Evolutionary conservation across 2,888 invertebrate genomes (phyloP), one percentile per base, ranked within the genome.

Genomic region (Conchocele bisecta): DNA sequence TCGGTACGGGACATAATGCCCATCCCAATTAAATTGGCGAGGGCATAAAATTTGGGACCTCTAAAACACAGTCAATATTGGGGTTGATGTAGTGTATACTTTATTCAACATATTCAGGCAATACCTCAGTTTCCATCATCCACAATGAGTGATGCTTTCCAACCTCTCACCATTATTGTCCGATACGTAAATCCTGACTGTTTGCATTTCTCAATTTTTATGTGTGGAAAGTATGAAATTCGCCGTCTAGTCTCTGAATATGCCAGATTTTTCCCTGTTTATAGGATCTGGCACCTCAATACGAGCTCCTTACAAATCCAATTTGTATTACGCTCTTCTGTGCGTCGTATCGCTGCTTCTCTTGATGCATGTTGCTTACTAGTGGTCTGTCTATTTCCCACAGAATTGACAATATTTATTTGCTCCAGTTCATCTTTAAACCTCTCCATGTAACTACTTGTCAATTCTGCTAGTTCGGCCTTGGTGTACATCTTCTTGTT

Each of bases 361-460:
- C 97, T 93, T 79, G 94, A 95, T 0, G 95, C 95, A 91, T 97
- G 96, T 86, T 96, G 96, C 15, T 94, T 93, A 79, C 94, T 94
- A n/a, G n/a, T n/a, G 11, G 39, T 26, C 82, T 94, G 94, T 57
- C 96, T 93, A 64, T 94, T 93, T 0, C 95, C 95, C 33, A 97
- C 94, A 0, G 95, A 95, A 87, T 96, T 95, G 87, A 96, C 96
- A 17, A 96, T 91, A 15, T 93, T 91, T 76, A 97, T 96, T 89
- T 96, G 95, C 83, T 94, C 94, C 37, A 96, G 89, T 91, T 96
- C 96, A 46, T 95, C 95, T 70, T 95, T 94, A 90, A 96, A 95
- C 56, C 95, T 92, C 13, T 92, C 88, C 15, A 94, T 90, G 85
- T 95, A 94, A 56, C 90, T 44, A 28, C 41, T 46, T 5, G 81